These are phyloP conservation scores for Sminthurinus aureus DNA, from an alignment of 2,888 invertebrate species.

Conservation along the genomic window DNA sequence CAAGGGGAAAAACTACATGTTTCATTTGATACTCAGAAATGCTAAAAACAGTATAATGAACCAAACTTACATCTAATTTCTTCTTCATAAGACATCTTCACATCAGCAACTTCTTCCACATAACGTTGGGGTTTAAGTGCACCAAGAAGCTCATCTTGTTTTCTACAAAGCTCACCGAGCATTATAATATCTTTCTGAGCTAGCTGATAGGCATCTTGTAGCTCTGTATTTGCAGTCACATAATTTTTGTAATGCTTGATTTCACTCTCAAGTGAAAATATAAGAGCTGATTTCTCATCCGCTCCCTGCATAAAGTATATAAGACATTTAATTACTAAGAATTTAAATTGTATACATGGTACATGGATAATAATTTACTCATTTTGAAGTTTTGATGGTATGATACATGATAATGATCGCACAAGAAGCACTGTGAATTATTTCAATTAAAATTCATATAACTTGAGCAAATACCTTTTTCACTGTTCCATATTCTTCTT, in stretches of 20 bases:
- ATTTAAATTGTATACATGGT: not conserved
- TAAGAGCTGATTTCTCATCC: conserved; percentile 51
- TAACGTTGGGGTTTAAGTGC: conserved; percentile 44
- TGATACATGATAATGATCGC: not conserved
- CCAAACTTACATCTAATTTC: conserved; percentile 40
- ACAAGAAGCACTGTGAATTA: too few species aligned
- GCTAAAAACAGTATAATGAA: not conserved
- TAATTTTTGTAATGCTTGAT: conserved; percentile 53
- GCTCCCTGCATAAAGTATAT: conserved; percentile 38
- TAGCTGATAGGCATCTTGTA: conserved; percentile 49
- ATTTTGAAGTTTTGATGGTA: not conserved
- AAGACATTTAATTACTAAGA: too few species aligned
- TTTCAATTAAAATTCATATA: too few species aligned
- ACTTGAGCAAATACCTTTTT: conserved; percentile 50
- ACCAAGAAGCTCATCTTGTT: conserved; percentile 50
- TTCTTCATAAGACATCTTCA: conserved; percentile 52
- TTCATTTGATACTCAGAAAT: not conserved
- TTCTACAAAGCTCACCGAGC: conserved; percentile 55
- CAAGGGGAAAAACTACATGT: not conserved
- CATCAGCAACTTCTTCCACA: conserved; percentile 51
- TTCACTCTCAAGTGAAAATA: conserved; percentile 55
- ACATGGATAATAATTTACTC: not conserved
- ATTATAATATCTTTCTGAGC: conserved; percentile 53
- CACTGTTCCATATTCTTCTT: conserved; percentile 47
- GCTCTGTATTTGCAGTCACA: conserved; percentile 50